Conservation (phyloP, 2,113 vertebrate genomes). For the Dromas ardeola region DNA sequence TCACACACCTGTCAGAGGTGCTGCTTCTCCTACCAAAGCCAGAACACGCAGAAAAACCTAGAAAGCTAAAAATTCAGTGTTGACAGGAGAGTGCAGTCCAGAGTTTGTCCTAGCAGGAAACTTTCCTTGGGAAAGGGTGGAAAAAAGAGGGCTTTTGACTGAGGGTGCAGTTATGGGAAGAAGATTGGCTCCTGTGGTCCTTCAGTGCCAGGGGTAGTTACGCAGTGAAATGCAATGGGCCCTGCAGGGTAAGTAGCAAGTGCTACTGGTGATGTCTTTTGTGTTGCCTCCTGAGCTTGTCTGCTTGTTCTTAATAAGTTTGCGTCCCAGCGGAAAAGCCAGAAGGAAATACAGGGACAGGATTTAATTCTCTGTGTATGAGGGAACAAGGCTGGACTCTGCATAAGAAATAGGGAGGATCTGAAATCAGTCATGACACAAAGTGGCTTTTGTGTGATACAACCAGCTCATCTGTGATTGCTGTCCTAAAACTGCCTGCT, state of each 20-base stretch:
- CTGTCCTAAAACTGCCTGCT: background rate
- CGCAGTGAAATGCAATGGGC: background rate
- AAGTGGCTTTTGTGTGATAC: slow-evolving; percentile 30
- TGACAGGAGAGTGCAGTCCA: background rate
- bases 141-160: background rate
- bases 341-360: background rate
- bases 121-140: background rate
- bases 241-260: background rate
- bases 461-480: background rate
- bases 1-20: background rate
- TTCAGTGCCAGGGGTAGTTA: background rate
- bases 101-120: background rate
- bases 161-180: background rate
- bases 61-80: background rate
- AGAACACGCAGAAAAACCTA: background rate
- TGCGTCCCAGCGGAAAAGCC: background rate
- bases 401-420: background rate
- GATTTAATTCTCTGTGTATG: background rate
- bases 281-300: background rate
- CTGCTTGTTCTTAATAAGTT: background rate
- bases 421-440: slow-evolving; percentile 14
- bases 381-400: background rate
- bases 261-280: background rate
- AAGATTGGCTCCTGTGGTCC: background rate
- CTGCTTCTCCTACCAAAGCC: background rate